Conservation (phyloP, 2,113 vertebrate species). For the Micronycteris hirsuta region DNA sequence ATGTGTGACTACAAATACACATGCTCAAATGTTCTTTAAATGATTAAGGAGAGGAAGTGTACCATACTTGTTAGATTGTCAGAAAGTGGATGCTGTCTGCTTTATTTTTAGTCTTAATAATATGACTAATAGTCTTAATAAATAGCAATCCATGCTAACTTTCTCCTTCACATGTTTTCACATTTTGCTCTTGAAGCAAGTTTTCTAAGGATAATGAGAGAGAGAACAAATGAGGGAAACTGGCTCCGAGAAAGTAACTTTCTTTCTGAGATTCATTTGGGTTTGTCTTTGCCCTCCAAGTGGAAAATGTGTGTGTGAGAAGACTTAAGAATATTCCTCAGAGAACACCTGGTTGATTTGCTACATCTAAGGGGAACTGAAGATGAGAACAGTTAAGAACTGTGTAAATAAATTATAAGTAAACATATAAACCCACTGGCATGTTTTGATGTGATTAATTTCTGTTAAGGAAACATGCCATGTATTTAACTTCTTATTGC, state of each 20-base stretch:
- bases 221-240: background rate
- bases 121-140: background rate
- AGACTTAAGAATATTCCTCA: background rate
- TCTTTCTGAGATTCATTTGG: background rate
- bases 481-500: background rate
- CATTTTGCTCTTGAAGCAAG: background rate
- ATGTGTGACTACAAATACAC: background rate
- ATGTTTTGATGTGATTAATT: background rate
- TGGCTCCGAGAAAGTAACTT: background rate
- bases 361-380: background rate
- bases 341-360: background rate
- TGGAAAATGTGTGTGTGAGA: background rate
- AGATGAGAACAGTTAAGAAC: background rate
- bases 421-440: background rate
- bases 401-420: background rate
- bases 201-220: background rate
- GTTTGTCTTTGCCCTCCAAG: background rate
- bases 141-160: background rate
- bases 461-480: background rate
- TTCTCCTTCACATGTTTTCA: background rate
- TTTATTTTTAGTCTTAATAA: background rate
- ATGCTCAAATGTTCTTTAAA: background rate
- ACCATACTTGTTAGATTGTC: background rate
- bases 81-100: background rate
- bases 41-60: background rate